phyloP scores from a whole-genome alignment of 1,140 invertebrate genomes.

The Drosophila parvula region DNA sequence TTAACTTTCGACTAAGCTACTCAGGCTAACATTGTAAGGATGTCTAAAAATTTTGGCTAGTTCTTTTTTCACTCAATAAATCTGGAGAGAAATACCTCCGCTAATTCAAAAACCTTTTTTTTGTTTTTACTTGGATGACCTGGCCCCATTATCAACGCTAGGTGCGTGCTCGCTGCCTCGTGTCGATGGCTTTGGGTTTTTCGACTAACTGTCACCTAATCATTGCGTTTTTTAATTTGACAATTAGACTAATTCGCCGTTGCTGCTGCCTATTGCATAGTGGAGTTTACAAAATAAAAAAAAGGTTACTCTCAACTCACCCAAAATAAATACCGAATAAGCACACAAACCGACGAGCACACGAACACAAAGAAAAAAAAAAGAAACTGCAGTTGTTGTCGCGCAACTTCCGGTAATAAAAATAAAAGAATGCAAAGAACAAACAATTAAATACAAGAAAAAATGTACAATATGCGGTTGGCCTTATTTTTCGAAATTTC shows the following conservation, averaged over 20 bases:
- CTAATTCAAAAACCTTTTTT: neutral
- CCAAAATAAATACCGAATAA: constrained; percentile 39
- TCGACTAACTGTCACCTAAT: constrained; percentile 47
- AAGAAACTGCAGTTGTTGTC: constrained; percentile 55
- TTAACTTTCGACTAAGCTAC: too few species aligned
- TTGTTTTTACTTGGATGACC: constrained; percentile 2
- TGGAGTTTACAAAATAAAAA: constrained; percentile 5
- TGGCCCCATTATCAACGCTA: constrained; percentile 69
- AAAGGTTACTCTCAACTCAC: constrained; percentile 32
- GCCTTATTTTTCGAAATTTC: constrained; percentile 64
- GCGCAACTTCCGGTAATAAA: constrained; percentile 55
- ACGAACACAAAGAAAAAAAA: constrained; percentile 30
- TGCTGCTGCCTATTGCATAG: constrained; percentile 45
- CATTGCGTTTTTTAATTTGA: constrained; percentile 72
- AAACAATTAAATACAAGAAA: constrained; percentile 38
- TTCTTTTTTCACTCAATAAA: neutral
- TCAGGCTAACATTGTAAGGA: too few species aligned
- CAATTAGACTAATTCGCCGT: constrained; percentile 74
- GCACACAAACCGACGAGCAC: constrained; percentile 36
- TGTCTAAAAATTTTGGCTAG: too few species aligned
- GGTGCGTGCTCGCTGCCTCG: constrained; percentile 65
- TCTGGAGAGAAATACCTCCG: neutral
- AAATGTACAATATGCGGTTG: constrained; percentile 43
- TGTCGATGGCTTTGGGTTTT: constrained; percentile 41
- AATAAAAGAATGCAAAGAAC: constrained; percentile 30